A percentile compares a stretch with the other conserved stretches of the same genome.
These are phyloP conservation scores for Stegastes partitus DNA, from an alignment of 2,113 vertebrate genomes.

Conservation along the genomic window DNA sequence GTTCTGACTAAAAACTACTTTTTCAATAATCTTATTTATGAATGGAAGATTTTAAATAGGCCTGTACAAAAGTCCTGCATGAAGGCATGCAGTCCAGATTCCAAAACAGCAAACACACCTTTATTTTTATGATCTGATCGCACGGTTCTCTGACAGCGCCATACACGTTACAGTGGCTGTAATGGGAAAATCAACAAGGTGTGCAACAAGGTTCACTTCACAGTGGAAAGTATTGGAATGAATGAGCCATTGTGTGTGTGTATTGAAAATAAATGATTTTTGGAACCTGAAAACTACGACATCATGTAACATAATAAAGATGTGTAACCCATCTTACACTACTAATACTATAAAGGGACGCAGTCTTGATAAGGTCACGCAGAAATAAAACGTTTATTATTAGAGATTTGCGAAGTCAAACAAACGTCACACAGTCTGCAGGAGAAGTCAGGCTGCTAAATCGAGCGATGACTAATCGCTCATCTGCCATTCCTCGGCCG, in stretches of 20 bases:
- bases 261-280: slow-evolving; percentile 23
- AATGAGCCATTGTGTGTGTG: slow-evolving; percentile 72
- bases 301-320: background rate
- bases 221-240: slow-evolving; percentile 72
- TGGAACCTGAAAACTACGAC: slow-evolving; percentile 23
- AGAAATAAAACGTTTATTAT: background rate
- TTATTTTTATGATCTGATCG: no score
- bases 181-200: slow-evolving; percentile 8
- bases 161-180: background rate
- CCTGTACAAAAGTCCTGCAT: no score
- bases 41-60: no score
- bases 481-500: slow-evolving; percentile 51
- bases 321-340: rapidly evolving
- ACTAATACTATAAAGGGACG: background rate
- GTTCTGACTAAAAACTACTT: no score
- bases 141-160: background rate
- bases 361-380: background rate
- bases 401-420: background rate
- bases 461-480: slow-evolving; percentile 72
- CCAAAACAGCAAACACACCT: no score
- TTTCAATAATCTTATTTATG: no score
- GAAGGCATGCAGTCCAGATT: no score
- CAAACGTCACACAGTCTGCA: slow-evolving; percentile 18
- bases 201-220: background rate
- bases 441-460: slow-evolving; percentile 68